Conservation (phyloP, 2,113 vertebrate genomes). For the Chelonoidis abingdonii region DNA sequence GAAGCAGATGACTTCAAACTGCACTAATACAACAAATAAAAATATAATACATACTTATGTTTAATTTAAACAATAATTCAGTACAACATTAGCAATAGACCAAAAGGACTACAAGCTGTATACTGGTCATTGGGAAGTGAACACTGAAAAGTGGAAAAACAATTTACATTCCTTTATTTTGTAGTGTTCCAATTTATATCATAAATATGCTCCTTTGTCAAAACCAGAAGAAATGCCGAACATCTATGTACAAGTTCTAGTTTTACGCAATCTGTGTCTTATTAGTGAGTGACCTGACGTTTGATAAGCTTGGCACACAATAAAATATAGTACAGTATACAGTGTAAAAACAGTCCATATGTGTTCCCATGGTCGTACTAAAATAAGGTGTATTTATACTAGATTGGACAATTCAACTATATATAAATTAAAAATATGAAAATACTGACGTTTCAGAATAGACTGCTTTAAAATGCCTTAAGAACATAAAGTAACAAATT, state of each 20-base stretch:
- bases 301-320: conserved; percentile 5
- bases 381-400: neutral
- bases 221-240: conserved; percentile 6
- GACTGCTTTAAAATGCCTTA: neutral
- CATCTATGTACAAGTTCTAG: neutral
- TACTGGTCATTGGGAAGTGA: neutral
- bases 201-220: neutral
- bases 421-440: neutral
- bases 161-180: conserved; percentile 32
- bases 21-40: neutral
- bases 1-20: neutral
- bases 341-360: neutral
- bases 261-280: conserved; percentile 21
- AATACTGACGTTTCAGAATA: neutral
- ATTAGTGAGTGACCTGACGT: neutral
- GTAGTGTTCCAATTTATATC: neutral
- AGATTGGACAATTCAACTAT: neutral
- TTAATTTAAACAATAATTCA: conserved; percentile 42
- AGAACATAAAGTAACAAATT: neutral
- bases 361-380: neutral
- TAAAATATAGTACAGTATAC: neutral
- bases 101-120: neutral
- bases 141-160: neutral
- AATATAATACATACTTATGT: neutral
- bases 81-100: conserved; percentile 36